Evolutionary conservation across 2,113 vertebrate genomes (phyloP).

Genomic region (Serinus canaria): DNA sequence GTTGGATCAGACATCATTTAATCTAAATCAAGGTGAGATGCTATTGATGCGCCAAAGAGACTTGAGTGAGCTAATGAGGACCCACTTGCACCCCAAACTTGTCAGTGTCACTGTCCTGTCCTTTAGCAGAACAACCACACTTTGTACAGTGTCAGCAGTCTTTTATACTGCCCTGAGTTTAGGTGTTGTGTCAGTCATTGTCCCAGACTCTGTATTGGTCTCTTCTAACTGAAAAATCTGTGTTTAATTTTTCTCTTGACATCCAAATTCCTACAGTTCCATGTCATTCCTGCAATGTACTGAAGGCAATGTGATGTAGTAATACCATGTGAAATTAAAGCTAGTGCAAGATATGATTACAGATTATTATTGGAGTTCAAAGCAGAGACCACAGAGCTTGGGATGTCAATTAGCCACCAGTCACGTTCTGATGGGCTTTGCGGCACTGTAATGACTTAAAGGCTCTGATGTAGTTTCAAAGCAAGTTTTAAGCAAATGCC

Average conservation of each 20-base stretch:
- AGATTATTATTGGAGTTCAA: background rate
- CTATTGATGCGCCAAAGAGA: background rate
- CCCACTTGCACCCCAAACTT: background rate
- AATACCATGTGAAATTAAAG: background rate
- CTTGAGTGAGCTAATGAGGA: background rate
- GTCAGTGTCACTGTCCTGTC: background rate
- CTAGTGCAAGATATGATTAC: background rate
- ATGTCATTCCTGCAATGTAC: background rate
- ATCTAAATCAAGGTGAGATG: background rate
- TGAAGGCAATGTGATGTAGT: background rate
- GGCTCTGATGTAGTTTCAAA: background rate
- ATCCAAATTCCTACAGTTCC: background rate
- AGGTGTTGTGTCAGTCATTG: background rate
- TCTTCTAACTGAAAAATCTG: background rate
- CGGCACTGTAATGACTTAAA: background rate
- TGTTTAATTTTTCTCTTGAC: background rate
- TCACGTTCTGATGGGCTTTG: background rate
- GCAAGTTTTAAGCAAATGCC: background rate
- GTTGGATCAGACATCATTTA: background rate
- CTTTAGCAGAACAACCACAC: background rate
- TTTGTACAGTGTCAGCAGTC: background rate
- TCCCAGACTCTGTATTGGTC: background rate
- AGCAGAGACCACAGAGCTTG: background rate
- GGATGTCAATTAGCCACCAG: background rate
- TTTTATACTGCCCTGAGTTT: background rate